Evolutionary conservation across 2,888 invertebrate species (phyloP), one percentile per base, ranked within the genome.

Genomic region (Pheosia gnoma): DNA sequence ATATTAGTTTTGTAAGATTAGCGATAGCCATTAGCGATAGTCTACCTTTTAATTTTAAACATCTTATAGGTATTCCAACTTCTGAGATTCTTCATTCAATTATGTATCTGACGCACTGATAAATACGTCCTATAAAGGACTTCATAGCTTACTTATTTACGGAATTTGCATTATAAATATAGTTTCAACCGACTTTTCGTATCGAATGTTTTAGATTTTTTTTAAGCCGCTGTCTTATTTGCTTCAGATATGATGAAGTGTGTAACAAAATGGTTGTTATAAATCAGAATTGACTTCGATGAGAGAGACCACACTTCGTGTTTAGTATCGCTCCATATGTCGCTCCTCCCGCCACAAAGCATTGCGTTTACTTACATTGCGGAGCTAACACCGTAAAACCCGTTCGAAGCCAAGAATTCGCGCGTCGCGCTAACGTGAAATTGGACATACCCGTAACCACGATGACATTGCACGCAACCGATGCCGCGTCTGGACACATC

Each of bases 371-470:
- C 66, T 64, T 64, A 68, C 63, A 69, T 65, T 63, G 63, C 61
- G 62, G 59, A 59, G 72, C 57, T 72, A 78, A 75, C 71, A 76
- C 68, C 68, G 67, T 63, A 75, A 76, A 77, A 66, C 73, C 70
- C 66, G 63, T 62, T 65, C 67, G 68, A 72, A 81, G 84, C 83
- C 83, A 83, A 85, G 76, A 78, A 79, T 79, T 71, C 68, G 67
- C 60, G 69, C 73, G 75, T 65, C 67, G 74, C 67, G 67, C 76
- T 77, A 74, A 76, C 77, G 73, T 78, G 74, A 82, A 79, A 82
- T 78, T 72, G 64, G 75, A 90, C 90, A 84, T 91, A 93, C 91
- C 90, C 88, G 83, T 77, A 91, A 87, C 87, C 88, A 89, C 70
- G 89, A 83, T 71, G 90, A 87, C 91, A 93, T 86, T 75, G 77